Conservation (phyloP, 1,140 invertebrate genomes). For the Heliconius hermathena region DNA sequence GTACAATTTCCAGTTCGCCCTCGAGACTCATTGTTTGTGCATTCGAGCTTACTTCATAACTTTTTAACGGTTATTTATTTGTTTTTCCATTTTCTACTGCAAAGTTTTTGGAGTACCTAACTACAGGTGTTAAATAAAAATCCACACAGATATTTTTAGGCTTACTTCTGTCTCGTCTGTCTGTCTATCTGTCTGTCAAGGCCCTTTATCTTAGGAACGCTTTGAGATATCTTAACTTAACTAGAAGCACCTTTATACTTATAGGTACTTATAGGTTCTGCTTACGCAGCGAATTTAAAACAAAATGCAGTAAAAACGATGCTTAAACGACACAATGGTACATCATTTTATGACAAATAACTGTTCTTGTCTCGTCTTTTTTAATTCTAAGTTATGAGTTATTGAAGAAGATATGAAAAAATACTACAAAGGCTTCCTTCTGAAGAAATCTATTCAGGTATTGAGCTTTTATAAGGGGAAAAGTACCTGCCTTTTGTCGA, state of each 20-base stretch:
- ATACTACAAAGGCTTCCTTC: slow-evolving; percentile 22
- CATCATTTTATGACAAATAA: background rate
- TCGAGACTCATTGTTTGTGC: background rate
- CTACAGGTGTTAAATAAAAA: slow-evolving; percentile 6
- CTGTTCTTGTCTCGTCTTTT: background rate
- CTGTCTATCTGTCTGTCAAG: too few species aligned
- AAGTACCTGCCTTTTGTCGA: background rate
- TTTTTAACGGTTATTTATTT: background rate
- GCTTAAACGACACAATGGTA: too few species aligned
- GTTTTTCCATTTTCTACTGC: background rate
- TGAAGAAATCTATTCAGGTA: slow-evolving; percentile 28
- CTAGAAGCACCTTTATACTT: too few species aligned
- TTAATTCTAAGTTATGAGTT: background rate
- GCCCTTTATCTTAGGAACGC: too few species aligned
- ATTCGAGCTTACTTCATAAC: slow-evolving; percentile 10
- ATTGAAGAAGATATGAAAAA: slow-evolving; percentile 20
- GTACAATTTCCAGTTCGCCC: background rate
- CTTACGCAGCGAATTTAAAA: too few species aligned
- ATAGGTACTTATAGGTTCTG: too few species aligned
- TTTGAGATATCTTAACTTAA: too few species aligned
- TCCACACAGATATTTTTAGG: background rate
- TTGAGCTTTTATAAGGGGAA: slow-evolving; percentile 11
- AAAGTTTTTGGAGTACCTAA: background rate
- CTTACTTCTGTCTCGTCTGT: too few species aligned
- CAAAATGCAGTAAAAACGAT: too few species aligned